phyloP scores from a whole-genome alignment of 2,113 vertebrate genomes.

The Aphyosemion australe region DNA sequence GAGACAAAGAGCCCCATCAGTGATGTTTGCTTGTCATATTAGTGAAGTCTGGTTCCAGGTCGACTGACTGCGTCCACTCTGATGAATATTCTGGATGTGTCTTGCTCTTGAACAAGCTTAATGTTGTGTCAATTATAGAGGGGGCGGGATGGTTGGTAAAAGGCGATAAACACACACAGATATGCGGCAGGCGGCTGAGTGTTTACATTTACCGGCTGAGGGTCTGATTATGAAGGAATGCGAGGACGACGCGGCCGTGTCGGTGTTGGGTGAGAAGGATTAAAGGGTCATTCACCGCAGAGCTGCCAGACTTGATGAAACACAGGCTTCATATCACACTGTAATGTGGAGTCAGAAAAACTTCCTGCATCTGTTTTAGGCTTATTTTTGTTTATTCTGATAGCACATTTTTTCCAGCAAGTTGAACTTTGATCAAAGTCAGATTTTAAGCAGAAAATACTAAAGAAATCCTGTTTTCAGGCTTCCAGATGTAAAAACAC shows the following conservation, averaged over 20 bases:
- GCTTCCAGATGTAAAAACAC: no score
- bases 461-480: not conserved
- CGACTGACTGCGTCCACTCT: not conserved
- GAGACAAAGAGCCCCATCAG: slow-evolving; percentile 2
- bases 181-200: slow-evolving; percentile 1
- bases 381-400: not conserved
- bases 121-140: slow-evolving; percentile 33
- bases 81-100: slow-evolving; percentile 26
- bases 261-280: slow-evolving; percentile 13
- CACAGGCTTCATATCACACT: not conserved
- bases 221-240: slow-evolving; percentile 59
- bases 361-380: not conserved
- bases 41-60: not conserved
- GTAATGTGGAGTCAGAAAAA: not conserved
- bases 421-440: not conserved
- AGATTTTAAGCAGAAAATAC: not conserved
- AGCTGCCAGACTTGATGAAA: slow-evolving; percentile 2
- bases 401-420: not conserved
- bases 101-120: slow-evolving; percentile 8
- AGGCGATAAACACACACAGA: slow-evolving; percentile 5
- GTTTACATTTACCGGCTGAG: slow-evolving; percentile 44
- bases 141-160: not conserved
- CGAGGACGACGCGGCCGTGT: slow-evolving; percentile 27
- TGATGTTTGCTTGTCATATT: slow-evolving; percentile 13
- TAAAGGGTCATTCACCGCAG: slow-evolving; percentile 7